Base-by-base conservation (phyloP, 2,888 invertebrate species). In the Unio pictorum region DNA sequence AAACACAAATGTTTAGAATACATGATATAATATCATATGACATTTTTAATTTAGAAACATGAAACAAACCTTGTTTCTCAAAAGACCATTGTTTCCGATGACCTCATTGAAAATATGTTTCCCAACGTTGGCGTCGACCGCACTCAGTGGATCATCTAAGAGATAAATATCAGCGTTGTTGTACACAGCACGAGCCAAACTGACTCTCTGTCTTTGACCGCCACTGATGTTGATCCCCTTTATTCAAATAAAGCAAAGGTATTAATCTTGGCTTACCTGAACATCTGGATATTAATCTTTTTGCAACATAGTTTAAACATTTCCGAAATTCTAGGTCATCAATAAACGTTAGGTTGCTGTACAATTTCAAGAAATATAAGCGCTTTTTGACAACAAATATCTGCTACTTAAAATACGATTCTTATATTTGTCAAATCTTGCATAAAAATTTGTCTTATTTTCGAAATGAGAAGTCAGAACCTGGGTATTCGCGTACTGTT, bases 81-180 rank as follows among this genome's bases (percentile, higher is more conserved):
- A 85, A 1, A 92, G 61, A 34, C 92, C 92, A 55, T 92, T 92
- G 0, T 95, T 94, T 56, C 97, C 96, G 74, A 99, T 93, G 55
- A 96, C 96, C 90, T 97, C 93, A 79, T 98, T 96, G 88, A 99
- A 99, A 86, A 99, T 97, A 89, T 98, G 98, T 91, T 97, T 97
- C 26, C 98, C 98, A 5, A 99, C 98, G 89, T 99, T 98, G 45
- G 97, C 94, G 90, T 99, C 99, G 1, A 99, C 98, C 7, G 98
- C 98, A 88, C 96, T 96, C 66, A 93, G 89, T 1, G 99, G 98
- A 92, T 99, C 99, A 88, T 99, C 99, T 82, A 99, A 91, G 86
- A 97, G 94, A 90, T 97, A 98, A 76, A 97, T 80, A 72, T 90
- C 89, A 54, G 87, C 84, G 69, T 90, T 87, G 69, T 80, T 83